Conservation (phyloP, 2,888 invertebrate genomes). For the Chrysina gloriosa region DNA sequence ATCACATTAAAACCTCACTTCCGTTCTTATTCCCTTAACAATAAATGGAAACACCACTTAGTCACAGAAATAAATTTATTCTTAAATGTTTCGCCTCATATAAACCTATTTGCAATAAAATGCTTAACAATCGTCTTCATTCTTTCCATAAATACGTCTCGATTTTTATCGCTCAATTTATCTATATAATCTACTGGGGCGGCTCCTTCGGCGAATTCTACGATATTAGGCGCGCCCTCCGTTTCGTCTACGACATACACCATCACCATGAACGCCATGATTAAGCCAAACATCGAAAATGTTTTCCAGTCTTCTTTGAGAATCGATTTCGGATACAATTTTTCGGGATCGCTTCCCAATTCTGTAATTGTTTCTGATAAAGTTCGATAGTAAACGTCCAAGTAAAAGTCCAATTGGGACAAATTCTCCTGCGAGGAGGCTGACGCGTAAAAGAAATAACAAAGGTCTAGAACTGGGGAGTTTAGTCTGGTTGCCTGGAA, state of each 20-base stretch:
- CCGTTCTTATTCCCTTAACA: too few species aligned
- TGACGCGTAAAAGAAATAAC: constrained; percentile 55
- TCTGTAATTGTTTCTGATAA: constrained; percentile 49
- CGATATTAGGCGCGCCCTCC: neutral
- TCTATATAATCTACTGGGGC: constrained; percentile 34
- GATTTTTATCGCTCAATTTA: neutral
- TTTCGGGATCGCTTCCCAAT: constrained; percentile 53
- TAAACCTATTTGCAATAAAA: neutral
- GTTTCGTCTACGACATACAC: constrained; percentile 36
- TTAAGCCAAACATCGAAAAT: constrained; percentile 46
- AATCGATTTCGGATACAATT: constrained; percentile 53
- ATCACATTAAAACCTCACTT: too few species aligned
- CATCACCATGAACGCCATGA: constrained; percentile 42
- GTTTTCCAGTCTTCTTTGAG: constrained; percentile 50
- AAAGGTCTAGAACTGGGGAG: constrained; percentile 55
- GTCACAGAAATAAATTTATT: too few species aligned
- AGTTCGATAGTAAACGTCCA: constrained; percentile 54
- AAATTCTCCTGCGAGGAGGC: constrained; percentile 50
- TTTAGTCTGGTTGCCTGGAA: constrained; percentile 43
- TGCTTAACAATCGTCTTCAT: constrained; percentile 2
- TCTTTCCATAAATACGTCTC: constrained; percentile 1
- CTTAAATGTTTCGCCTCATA: too few species aligned
- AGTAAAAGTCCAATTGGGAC: constrained; percentile 52
- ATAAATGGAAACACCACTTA: too few species aligned
- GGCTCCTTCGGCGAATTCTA: neutral